A percentile compares a stretch with the other conserved stretches of the same genome.
These are phyloP conservation scores for Ptilonorhynchus violaceus DNA, from an alignment of 2,113 vertebrate species.

Conservation along the genomic window DNA sequence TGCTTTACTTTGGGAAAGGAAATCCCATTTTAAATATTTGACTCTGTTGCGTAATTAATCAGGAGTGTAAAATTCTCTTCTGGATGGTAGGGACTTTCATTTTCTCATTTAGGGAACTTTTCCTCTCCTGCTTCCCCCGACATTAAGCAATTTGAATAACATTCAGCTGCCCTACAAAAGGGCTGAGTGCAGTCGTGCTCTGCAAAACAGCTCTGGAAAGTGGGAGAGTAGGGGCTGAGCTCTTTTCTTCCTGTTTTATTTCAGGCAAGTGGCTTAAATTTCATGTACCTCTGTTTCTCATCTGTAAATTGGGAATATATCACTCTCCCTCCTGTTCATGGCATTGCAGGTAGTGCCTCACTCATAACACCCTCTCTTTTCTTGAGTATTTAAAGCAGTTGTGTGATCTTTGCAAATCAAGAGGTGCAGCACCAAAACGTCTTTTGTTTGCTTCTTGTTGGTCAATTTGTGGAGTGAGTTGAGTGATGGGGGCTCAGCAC, in stretches of 20 bases:
- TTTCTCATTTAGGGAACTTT: neutral
- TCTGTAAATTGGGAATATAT: neutral
- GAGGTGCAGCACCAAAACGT: neutral
- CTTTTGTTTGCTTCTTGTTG: neutral
- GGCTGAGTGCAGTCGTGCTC: neutral
- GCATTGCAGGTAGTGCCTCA: no score
- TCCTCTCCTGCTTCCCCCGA: neutral
- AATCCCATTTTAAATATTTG: neutral
- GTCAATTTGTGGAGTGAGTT: neutral
- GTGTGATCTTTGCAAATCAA: neutral
- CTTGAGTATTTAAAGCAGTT: neutral
- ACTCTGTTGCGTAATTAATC: neutral
- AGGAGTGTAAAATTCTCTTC: neutral
- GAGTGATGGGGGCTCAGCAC: neutral
- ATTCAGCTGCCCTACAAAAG: neutral
- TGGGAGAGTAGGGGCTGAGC: neutral
- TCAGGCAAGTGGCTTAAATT: neutral
- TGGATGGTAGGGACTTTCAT: neutral
- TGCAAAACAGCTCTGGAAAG: neutral
- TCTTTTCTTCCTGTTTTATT: neutral
- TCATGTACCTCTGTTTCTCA: neutral
- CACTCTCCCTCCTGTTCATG: neutral
- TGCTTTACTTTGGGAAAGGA: neutral
- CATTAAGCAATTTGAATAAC: neutral
- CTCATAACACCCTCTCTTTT: neutral